Conservation (phyloP, 2,888 invertebrate species). For the Sminthurides aquaticus region DNA sequence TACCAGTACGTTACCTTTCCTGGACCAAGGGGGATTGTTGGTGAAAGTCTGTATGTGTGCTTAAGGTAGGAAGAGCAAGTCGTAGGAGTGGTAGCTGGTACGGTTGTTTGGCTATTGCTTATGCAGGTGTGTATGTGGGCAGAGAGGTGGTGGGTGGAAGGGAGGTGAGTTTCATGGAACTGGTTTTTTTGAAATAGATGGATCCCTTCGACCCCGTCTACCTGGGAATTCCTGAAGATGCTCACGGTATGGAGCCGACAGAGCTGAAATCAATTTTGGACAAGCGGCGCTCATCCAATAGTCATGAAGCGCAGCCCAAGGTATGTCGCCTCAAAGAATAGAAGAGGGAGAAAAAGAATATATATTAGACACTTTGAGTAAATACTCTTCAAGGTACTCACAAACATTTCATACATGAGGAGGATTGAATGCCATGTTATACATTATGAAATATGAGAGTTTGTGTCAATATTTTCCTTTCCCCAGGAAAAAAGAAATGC, state of each 20-base stretch:
- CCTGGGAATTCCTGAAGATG: conserved; percentile 63
- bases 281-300: conserved; percentile 45
- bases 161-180: too few relatives aligned
- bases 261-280: conserved; percentile 55
- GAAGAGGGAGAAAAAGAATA: background rate
- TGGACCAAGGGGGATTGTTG: too few relatives aligned
- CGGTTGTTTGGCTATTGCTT: too few relatives aligned
- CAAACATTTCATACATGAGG: background rate
- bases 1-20: too few relatives aligned
- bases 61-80: too few relatives aligned
- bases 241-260: conserved; percentile 59
- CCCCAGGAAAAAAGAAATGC: too few relatives aligned
- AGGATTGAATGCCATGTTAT: background rate
- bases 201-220: conserved; percentile 60
- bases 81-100: too few relatives aligned
- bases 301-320: conserved; percentile 55
- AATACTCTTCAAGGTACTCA: background rate
- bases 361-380: background rate
- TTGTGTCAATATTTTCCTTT: background rate
- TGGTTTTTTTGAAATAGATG: conserved; percentile 53
- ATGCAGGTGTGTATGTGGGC: too few relatives aligned
- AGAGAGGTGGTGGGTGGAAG: too few relatives aligned
- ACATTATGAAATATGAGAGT: background rate
- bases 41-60: too few relatives aligned
- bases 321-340: conserved; percentile 44